These are phyloP conservation scores for Ceratina calcarata DNA, from an alignment of 1,140 invertebrate species.

Conservation along the genomic window DNA sequence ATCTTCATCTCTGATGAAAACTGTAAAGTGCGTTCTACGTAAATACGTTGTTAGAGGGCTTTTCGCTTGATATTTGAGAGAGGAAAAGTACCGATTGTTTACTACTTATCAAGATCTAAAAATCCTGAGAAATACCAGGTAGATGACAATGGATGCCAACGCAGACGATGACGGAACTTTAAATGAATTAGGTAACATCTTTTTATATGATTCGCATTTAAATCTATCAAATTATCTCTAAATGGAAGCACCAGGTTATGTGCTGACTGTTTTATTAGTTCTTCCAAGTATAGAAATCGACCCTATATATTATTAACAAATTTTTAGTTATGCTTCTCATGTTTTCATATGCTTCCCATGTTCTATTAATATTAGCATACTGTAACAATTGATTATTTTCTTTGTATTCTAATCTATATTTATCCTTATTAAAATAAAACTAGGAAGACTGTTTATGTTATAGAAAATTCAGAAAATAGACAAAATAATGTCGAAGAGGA, in stretches of 20 bases:
- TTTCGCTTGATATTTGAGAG: slow-evolving; percentile 19
- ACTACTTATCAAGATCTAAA: background rate
- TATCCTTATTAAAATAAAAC: background rate
- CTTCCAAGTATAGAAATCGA: background rate
- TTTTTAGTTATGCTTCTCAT: background rate
- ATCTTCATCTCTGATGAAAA: too few species aligned
- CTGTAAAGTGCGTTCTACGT: background rate
- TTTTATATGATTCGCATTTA: background rate
- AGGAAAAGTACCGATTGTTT: slow-evolving; percentile 16
- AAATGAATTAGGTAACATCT: slow-evolving; percentile 19
- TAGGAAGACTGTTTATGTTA: background rate
- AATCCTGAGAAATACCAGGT: background rate
- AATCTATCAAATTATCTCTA: background rate
- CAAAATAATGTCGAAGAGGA: background rate
- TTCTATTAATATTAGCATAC: background rate
- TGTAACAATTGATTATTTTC: background rate
- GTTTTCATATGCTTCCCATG: background rate
- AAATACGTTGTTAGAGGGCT: slow-evolving; percentile 5
- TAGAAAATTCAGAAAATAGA: slow-evolving; percentile 8
- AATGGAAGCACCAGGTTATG: slow-evolving; percentile 23
- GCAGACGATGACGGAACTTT: slow-evolving; percentile 20
- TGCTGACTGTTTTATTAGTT: background rate
- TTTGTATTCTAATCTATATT: background rate
- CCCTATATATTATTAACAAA: background rate
- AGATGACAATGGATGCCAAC: slow-evolving; percentile 29